Evolutionary conservation across 2,888 invertebrate genomes (phyloP).

Genomic region (Lithophane leautieri): DNA sequence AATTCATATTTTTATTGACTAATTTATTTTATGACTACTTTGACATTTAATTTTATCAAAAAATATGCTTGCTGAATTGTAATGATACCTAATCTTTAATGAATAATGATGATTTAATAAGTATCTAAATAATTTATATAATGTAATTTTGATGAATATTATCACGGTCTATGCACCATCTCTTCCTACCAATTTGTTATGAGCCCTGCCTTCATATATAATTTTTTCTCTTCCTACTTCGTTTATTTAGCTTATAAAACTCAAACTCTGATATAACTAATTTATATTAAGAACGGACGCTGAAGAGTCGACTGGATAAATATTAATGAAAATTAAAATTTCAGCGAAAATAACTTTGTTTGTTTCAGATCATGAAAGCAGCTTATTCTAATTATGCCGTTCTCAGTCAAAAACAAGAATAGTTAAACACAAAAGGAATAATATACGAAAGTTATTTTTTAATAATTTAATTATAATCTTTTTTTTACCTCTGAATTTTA

Average conservation of each 20-base stretch:
- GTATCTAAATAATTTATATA: too few species aligned
- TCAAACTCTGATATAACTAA: slow-evolving; percentile 32
- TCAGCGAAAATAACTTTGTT: slow-evolving; percentile 45
- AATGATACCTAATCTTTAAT: too few species aligned
- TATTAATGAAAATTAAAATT: slow-evolving; percentile 33
- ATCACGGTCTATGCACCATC: too few species aligned
- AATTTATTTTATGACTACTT: too few species aligned
- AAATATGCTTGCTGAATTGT: too few species aligned
- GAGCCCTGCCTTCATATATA: too few species aligned
- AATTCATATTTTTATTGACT: too few species aligned
- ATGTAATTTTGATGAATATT: too few species aligned
- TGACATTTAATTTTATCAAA: too few species aligned
- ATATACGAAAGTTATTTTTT: slow-evolving; percentile 12
- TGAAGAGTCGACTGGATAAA: slow-evolving; percentile 14
- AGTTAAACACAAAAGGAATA: slow-evolving; percentile 13
- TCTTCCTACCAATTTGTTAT: too few species aligned
- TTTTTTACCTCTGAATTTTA: slow-evolving; percentile 65
- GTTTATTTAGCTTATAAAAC: slow-evolving; percentile 26
- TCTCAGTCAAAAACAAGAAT: slow-evolving; percentile 60
- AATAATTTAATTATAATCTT: slow-evolving; percentile 68
- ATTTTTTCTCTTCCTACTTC: slow-evolving; percentile 10
- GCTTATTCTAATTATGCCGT: slow-evolving; percentile 68
- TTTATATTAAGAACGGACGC: slow-evolving; percentile 16
- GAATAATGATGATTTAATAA: too few species aligned
- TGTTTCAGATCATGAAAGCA: slow-evolving; percentile 83